Evolutionary conservation across 2,113 vertebrate genomes (phyloP).

Genomic region (Clarias batrachus): DNA sequence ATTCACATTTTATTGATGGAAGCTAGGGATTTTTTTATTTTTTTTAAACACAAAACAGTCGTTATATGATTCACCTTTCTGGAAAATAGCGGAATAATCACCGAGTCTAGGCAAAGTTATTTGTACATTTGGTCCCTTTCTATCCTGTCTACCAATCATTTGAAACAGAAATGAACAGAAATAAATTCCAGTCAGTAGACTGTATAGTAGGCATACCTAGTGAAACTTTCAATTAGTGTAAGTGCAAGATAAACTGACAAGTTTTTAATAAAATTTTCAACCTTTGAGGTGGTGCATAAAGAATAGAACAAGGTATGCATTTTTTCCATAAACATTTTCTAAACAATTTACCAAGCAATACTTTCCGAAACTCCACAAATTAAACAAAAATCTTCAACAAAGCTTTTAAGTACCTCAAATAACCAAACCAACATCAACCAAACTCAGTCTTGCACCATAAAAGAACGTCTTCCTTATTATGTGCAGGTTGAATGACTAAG

Average conservation of each 20-base stretch:
- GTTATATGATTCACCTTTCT: neutral
- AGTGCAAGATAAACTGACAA: neutral
- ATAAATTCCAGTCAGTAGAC: neutral
- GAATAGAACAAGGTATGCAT: neutral
- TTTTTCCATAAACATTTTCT: neutral
- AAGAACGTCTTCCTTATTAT: conserved; percentile 4
- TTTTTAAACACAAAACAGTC: neutral
- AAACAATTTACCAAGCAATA: neutral
- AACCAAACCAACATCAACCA: neutral
- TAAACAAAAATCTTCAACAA: neutral
- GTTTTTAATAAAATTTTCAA: neutral
- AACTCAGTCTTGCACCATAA: neutral
- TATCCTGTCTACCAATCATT: neutral
- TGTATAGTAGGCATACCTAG: neutral
- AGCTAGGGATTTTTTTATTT: neutral
- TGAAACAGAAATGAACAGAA: neutral
- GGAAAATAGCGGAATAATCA: neutral
- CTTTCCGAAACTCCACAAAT: neutral
- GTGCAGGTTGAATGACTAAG: conserved; percentile 36
- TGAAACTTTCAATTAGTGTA: neutral
- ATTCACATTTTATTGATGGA: neutral
- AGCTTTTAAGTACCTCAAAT: neutral
- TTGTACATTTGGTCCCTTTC: neutral
- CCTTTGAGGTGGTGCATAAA: neutral
- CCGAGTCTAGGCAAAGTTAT: neutral